phyloP scores from a whole-genome alignment of 1,140 invertebrate species.

The Hypsibius dujardini region DNA sequence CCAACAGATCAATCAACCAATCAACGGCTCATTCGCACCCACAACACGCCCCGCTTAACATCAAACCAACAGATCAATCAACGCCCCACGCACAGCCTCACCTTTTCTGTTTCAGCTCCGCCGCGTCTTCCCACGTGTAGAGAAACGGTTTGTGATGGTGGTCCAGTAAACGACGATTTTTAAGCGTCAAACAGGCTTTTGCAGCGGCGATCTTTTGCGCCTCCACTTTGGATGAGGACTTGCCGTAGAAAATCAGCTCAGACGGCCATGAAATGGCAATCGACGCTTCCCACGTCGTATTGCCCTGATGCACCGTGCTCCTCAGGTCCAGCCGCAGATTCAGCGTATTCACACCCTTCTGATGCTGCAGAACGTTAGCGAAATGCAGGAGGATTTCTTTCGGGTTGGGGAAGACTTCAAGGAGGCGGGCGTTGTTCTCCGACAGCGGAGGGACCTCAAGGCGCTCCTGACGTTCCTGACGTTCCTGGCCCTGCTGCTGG shows the following conservation, averaged over 20 bases:
- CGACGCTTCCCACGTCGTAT: background rate
- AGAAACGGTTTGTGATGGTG: slow-evolving; percentile 2
- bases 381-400: slow-evolving; percentile 3
- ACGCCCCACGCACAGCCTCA: background rate
- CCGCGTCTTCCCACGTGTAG: background rate
- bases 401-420: background rate
- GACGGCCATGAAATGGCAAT: background rate
- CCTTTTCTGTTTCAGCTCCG: background rate
- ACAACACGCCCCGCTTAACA: no score
- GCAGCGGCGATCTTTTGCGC: background rate
- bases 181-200: background rate
- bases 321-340: background rate
- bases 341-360: background rate
- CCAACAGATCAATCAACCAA: no score
- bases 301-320: background rate
- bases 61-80: no score
- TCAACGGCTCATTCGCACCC: no score
- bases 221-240: background rate
- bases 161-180: background rate
- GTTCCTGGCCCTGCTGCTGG: background rate
- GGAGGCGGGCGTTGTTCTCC: background rate
- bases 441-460: background rate
- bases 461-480: background rate
- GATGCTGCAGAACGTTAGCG: background rate
- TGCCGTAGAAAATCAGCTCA: slow-evolving; percentile 4